Conservation (phyloP, 1,140 invertebrate species). For the Trichonephila clavata region DNA sequence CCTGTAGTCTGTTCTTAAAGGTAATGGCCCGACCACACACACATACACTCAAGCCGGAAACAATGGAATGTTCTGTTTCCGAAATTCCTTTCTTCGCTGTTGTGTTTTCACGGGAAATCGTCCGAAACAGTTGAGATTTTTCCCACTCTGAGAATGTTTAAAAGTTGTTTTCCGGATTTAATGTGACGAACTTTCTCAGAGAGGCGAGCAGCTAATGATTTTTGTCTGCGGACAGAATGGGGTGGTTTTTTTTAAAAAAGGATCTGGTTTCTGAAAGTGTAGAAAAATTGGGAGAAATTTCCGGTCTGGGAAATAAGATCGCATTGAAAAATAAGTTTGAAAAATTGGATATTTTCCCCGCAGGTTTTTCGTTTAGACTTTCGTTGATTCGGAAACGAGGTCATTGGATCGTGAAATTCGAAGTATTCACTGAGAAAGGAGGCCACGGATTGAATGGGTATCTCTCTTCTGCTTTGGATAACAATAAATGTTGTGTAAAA, state of each 20-base stretch:
- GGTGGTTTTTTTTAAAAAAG: not conserved
- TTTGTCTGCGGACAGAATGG: not conserved
- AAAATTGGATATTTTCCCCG: slow-evolving; percentile 32
- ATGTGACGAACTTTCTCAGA: not conserved
- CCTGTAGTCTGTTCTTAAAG: not conserved
- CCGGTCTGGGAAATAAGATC: slow-evolving; percentile 25
- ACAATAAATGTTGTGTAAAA: not conserved
- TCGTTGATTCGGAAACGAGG: slow-evolving; percentile 24
- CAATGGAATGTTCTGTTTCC: not conserved
- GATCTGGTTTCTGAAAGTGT: slow-evolving; percentile 33
- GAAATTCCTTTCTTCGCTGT: not conserved
- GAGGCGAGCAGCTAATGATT: not conserved
- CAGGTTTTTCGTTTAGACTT: slow-evolving; percentile 11
- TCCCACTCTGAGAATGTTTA: not conserved
- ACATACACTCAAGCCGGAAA: slow-evolving; percentile 10
- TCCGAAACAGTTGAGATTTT: not conserved
- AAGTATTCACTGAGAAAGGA: slow-evolving; percentile 10
- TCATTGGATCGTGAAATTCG: slow-evolving; percentile 36
- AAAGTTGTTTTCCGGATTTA: not conserved
- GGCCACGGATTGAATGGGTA: slow-evolving; percentile 9
- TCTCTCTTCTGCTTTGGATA: not conserved
- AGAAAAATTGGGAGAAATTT: slow-evolving; percentile 9
- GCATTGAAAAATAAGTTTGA: slow-evolving; percentile 14
- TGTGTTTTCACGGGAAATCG: slow-evolving; percentile 2
- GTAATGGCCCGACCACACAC: not conserved